These are phyloP conservation scores for Dolichomitus sp. DNA, from an alignment of 2,888 invertebrate genomes.

Conservation along the genomic window DNA sequence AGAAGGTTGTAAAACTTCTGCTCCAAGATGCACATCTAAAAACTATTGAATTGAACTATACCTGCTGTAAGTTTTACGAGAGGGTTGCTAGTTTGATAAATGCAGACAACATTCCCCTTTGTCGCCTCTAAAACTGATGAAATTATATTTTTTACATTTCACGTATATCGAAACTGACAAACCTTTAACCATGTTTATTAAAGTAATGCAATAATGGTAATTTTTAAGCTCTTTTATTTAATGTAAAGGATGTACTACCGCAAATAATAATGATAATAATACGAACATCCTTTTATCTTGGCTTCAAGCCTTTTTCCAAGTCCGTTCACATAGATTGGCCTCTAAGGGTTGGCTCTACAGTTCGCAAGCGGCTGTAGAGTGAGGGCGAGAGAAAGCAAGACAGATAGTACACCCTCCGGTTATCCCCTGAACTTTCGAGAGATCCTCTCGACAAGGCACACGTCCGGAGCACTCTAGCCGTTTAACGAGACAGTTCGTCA, in stretches of 20 bases:
- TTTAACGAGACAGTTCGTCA: constrained; percentile 81
- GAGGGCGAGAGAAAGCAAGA: constrained; percentile 34
- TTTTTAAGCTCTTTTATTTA: neutral
- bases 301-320: constrained; percentile 7
- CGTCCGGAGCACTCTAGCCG: constrained; percentile 75
- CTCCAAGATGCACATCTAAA: neutral
- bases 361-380: neutral
- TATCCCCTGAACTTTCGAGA: constrained; percentile 41
- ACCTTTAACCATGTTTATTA: neutral
- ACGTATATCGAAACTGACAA: neutral
- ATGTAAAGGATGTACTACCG: neutral
- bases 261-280: neutral
- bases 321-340: neutral
- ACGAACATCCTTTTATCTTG: neutral
- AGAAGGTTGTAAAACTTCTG: neutral
- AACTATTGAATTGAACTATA: constrained; percentile 1
- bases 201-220: neutral
- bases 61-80: neutral
- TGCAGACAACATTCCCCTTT: neutral
- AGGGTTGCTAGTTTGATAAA: neutral
- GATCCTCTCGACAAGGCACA: constrained; percentile 62
- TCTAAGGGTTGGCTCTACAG: neutral
- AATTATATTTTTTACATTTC: neutral
- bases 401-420: constrained; percentile 56
- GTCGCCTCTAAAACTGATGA: neutral